Evolutionary conservation across 2,797 vertebrate genomes (phyloP).

Genomic region (Pitangus sulphuratus): DNA sequence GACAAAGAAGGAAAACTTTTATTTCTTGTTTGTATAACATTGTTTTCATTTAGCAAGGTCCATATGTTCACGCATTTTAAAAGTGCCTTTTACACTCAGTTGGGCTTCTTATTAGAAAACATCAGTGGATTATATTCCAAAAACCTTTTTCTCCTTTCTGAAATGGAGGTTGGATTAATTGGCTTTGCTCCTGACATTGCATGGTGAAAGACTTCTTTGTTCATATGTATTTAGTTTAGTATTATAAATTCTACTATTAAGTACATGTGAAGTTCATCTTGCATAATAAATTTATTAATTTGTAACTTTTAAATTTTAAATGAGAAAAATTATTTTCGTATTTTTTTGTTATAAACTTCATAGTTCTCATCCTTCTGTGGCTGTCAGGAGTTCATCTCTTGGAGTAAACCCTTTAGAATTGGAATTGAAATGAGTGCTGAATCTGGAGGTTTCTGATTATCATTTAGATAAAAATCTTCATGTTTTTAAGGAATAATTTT

Average conservation of each 20-base stretch:
- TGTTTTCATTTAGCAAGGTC: constrained; percentile 73
- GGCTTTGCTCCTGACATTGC: neutral
- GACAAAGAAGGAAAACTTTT: constrained; percentile 53
- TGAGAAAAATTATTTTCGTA: neutral
- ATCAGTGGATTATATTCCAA: constrained; percentile 28
- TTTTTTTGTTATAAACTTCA: neutral
- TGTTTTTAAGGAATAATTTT: neutral
- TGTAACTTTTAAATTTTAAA: neutral
- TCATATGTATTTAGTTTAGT: neutral
- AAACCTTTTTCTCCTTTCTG: constrained; percentile 29
- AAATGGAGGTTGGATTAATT: constrained; percentile 25
- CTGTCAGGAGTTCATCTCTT: neutral
- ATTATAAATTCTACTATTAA: neutral
- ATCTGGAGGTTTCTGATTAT: neutral
- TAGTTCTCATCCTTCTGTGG: neutral
- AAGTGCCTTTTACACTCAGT: constrained; percentile 43
- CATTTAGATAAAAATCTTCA: neutral
- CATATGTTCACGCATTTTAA: constrained; percentile 74
- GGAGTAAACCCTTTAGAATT: neutral
- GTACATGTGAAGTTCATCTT: neutral
- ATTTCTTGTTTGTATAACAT: constrained; percentile 62
- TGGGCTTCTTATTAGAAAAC: constrained; percentile 57
- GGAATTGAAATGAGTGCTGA: neutral
- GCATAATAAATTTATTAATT: neutral
- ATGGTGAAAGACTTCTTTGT: constrained; percentile 29